A percentile compares a stretch with the other conserved stretches of the same genome.
These are phyloP conservation scores for Nomada fabriciana DNA, from an alignment of 2,888 invertebrate species.

Conservation along the genomic window DNA sequence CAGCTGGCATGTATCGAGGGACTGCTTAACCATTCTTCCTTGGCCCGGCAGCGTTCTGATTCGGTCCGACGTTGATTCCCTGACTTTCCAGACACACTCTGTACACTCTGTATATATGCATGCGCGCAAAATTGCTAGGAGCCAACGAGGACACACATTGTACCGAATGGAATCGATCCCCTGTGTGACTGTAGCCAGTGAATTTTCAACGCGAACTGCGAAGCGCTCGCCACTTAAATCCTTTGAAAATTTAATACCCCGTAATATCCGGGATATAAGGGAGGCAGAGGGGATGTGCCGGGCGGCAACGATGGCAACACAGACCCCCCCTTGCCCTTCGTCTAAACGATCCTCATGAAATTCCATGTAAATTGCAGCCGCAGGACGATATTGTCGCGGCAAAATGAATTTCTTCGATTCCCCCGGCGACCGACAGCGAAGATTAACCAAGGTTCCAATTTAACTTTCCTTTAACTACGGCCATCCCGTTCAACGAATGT, in stretches of 20 bases:
- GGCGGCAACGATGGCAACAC: not conserved
- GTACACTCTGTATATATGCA: not conserved
- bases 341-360: constrained; percentile 22
- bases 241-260: constrained; percentile 29
- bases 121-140: not conserved
- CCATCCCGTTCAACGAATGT: not conserved
- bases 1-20: no score
- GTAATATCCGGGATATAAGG: constrained; percentile 14
- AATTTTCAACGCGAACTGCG: constrained; percentile 6
- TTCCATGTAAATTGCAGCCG: constrained; percentile 16
- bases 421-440: not conserved
- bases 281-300: not conserved
- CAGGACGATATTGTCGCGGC: not conserved
- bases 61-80: no score
- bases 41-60: no score
- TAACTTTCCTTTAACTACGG: not conserved
- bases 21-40: no score
- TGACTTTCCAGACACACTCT: no score
- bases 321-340: not conserved
- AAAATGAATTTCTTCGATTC: constrained; percentile 27
- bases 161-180: constrained; percentile 1
- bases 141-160: not conserved
- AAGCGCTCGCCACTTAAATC: constrained; percentile 18
- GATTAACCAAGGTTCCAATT: constrained; percentile 14
- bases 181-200: not conserved